These are phyloP conservation scores for Acanthornis magna DNA, from an alignment of 2,797 vertebrate species.

Conservation along the genomic window DNA sequence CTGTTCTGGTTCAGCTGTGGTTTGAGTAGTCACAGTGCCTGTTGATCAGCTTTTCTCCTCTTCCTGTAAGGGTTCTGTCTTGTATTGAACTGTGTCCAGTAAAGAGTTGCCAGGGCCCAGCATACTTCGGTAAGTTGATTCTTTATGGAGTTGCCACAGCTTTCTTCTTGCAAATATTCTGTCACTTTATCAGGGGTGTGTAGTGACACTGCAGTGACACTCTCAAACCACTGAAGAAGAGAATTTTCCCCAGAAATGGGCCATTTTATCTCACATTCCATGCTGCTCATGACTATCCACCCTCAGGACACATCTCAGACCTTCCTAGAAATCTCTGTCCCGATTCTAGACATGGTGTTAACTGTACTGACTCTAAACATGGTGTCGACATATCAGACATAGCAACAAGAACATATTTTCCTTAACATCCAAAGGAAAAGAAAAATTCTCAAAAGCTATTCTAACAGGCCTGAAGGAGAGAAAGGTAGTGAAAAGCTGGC, in stretches of 20 bases:
- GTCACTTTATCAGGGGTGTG: not conserved
- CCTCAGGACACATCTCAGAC: not conserved
- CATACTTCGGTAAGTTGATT: not conserved
- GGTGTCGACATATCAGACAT: rapidly evolving
- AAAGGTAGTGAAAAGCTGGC: not conserved
- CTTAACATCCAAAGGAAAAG: not conserved
- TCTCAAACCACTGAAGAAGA: not conserved
- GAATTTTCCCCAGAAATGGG: not conserved
- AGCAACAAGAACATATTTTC: not conserved
- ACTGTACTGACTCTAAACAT: not conserved
- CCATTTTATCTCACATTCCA: not conserved
- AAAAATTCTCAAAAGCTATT: not conserved
- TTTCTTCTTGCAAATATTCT: not conserved
- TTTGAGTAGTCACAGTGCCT: not conserved
- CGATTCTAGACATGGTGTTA: not conserved
- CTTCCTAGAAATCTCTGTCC: not conserved
- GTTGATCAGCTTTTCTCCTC: not conserved
- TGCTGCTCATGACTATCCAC: not conserved
- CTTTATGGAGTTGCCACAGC: not conserved
- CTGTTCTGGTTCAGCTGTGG: not conserved
- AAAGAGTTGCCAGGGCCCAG: not conserved
- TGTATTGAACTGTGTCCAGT: not conserved
- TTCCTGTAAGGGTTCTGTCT: not conserved
- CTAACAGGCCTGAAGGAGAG: not conserved
- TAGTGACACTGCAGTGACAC: not conserved